phyloP scores from a whole-genome alignment of 2,797 vertebrate species.

The Aphelocoma californica region DNA sequence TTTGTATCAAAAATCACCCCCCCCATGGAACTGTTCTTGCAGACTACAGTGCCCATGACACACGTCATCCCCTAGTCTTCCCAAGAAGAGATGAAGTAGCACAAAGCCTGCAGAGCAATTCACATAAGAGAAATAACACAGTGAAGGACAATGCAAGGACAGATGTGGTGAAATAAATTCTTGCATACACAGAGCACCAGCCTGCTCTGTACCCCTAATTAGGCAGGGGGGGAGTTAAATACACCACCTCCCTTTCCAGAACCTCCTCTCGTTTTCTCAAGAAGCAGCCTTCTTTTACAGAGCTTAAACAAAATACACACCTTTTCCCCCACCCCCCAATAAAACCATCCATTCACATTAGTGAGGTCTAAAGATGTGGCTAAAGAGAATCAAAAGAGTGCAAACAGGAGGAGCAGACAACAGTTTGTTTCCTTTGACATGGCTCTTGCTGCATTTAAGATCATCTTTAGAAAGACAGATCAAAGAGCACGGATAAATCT shows the following conservation, averaged over 20 bases:
- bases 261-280: neutral
- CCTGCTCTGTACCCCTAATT: neutral
- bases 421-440: neutral
- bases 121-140: neutral
- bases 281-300: neutral
- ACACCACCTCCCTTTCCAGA: neutral
- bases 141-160: neutral
- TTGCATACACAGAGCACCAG: neutral
- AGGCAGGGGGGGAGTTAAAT: neutral
- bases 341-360: neutral
- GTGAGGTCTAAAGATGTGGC: neutral
- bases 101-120: neutral
- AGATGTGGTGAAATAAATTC: neutral
- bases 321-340: neutral
- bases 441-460: neutral
- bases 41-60: neutral
- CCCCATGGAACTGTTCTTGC: neutral
- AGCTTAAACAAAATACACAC: neutral
- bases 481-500: neutral
- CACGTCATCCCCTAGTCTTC: neutral
- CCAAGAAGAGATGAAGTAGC: neutral
- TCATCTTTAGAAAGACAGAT: neutral
- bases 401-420: neutral
- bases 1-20: accelerated
- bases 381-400: neutral